Evolutionary conservation across 2,797 vertebrate species (phyloP).

Genomic region (Pipistrellus pipistrellus): DNA sequence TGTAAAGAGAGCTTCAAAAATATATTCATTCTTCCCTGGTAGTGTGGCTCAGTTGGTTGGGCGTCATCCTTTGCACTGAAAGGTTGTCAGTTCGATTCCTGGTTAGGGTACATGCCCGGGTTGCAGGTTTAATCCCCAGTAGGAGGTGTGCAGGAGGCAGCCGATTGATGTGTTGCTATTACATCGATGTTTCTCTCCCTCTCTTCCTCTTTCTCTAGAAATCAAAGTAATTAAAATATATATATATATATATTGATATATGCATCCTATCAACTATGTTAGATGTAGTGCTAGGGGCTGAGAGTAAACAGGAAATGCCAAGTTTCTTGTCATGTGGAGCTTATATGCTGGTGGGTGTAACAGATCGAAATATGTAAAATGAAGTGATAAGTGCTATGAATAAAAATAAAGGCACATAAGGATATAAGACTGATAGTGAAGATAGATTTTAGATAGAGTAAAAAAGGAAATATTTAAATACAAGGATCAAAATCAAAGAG

Average conservation of each 20-base stretch:
- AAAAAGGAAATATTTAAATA: background rate
- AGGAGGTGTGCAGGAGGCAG: no score
- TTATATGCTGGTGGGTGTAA: background rate
- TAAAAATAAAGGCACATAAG: background rate
- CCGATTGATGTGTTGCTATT: no score
- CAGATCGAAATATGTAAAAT: background rate
- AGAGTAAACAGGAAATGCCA: background rate
- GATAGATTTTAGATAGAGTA: background rate
- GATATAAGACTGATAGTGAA: background rate
- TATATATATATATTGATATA: no score
- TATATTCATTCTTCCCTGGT: background rate
- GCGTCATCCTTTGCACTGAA: no score
- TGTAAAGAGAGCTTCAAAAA: background rate
- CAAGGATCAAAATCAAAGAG: background rate
- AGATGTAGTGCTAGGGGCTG: background rate
- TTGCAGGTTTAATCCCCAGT: no score
- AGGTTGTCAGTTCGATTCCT: no score
- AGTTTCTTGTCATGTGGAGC: background rate
- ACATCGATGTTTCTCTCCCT: no score
- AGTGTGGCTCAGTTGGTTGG: no score
- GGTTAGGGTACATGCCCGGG: no score
- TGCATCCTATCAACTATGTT: background rate
- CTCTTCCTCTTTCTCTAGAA: no score
- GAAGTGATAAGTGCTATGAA: background rate
- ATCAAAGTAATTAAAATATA: no score